These are phyloP conservation scores for Ricordea florida DNA, from an alignment of 92 coral and sea anemone genomes.

Conservation along the genomic window DNA sequence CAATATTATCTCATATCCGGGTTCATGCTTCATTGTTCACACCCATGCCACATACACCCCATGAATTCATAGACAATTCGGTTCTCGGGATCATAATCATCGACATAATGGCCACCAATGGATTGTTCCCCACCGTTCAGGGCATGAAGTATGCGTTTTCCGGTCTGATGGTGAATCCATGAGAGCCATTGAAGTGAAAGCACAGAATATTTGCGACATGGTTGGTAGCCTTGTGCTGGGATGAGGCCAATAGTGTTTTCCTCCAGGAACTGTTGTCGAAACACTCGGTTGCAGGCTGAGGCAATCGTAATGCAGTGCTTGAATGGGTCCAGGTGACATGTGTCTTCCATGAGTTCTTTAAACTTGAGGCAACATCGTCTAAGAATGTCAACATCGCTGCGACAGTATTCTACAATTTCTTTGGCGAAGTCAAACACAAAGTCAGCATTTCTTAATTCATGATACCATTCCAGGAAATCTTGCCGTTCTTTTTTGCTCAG, in stretches of 20 bases:
- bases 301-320: slow-evolving; percentile 40
- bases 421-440: slow-evolving; percentile 44
- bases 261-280: slow-evolving; percentile 19
- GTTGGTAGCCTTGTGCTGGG: no score
- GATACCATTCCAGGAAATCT: slow-evolving; percentile 28
- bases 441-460: neutral
- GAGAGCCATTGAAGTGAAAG: no score
- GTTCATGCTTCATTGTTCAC: no score
- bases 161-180: no score
- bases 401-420: slow-evolving; percentile 54
- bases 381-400: slow-evolving; percentile 55
- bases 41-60: no score
- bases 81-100: no score
- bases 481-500: slow-evolving; percentile 20
- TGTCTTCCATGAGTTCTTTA: slow-evolving; percentile 20
- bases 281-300: slow-evolving; percentile 35
- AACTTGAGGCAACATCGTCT: slow-evolving; percentile 42
- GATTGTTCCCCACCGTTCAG: no score
- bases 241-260: slow-evolving; percentile 38
- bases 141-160: no score
- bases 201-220: no score
- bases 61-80: no score
- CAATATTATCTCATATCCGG: no score
- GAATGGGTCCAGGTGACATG: slow-evolving; percentile 32
- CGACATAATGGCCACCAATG: no score